phyloP scores from a whole-genome alignment of 2,888 invertebrate genomes.

The Andrena minutula region DNA sequence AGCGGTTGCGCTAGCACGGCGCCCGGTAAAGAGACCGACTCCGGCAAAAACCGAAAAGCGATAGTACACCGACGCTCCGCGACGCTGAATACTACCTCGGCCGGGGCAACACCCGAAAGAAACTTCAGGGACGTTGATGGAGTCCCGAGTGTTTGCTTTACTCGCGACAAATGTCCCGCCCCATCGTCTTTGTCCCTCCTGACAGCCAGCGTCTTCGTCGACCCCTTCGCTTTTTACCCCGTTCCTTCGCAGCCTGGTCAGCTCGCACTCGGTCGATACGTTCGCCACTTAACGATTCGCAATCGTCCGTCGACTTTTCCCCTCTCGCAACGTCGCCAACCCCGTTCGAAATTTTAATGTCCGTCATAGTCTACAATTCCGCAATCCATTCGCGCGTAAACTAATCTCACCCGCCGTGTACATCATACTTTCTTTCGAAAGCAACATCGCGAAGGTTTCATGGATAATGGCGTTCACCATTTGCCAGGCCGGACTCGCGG shows the following conservation, averaged over 20 bases:
- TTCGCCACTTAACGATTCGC: slow-evolving; percentile 22
- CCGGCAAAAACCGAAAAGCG: slow-evolving; percentile 82
- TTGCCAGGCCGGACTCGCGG: not conserved
- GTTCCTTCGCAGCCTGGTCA: not conserved
- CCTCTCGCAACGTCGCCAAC: too few relatives aligned
- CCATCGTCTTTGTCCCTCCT: slow-evolving; percentile 67
- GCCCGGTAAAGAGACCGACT: slow-evolving; percentile 49
- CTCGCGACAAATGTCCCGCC: slow-evolving; percentile 79
- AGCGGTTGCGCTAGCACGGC: slow-evolving; percentile 43
- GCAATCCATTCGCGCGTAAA: not conserved
- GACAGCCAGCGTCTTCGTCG: slow-evolving; percentile 34
- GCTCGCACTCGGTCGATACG: slow-evolving; percentile 29
- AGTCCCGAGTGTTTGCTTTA: slow-evolving; percentile 77
- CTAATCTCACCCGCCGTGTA: not conserved
- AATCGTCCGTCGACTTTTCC: too few relatives aligned
- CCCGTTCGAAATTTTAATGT: not conserved
- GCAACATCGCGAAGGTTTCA: not conserved
- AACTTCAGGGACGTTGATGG: slow-evolving; percentile 82
- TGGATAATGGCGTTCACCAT: slow-evolving; percentile 9
- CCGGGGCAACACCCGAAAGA: slow-evolving; percentile 77
- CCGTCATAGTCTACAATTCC: not conserved
- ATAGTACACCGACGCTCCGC: slow-evolving; percentile 76
- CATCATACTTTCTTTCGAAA: slow-evolving; percentile 7
- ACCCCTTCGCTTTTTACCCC: slow-evolving; percentile 47
- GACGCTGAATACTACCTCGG: slow-evolving; percentile 63